Percentiles rank a stretch among this genome's conserved stretches.
Evolutionary conservation across 2,113 vertebrate species (phyloP).

Genomic region (Dromas ardeola): DNA sequence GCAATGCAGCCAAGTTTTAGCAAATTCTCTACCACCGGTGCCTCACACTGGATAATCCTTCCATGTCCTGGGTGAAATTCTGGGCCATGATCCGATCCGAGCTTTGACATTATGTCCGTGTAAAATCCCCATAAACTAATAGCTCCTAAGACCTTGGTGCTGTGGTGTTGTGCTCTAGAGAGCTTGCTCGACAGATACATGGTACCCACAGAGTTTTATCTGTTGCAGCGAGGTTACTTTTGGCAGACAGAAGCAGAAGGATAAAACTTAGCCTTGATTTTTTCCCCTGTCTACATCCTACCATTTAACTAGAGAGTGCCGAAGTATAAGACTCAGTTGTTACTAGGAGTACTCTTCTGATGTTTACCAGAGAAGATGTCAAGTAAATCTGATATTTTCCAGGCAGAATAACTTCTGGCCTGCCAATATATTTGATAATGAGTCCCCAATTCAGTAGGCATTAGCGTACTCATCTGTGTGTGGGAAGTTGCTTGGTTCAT

Average conservation of each 20-base stretch:
- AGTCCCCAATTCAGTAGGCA: not conserved
- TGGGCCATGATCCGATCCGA: fast-evolving
- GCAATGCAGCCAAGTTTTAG: not conserved
- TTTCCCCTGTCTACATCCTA: not conserved
- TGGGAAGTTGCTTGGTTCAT: not conserved
- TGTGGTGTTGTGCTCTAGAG: not conserved
- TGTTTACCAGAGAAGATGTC: not conserved
- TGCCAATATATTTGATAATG: not conserved
- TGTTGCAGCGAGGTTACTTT: not conserved
- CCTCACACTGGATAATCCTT: not conserved
- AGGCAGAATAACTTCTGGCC: not conserved
- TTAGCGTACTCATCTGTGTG: not conserved
- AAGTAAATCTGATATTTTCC: not conserved
- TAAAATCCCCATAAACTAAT: not conserved
- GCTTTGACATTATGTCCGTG: not conserved
- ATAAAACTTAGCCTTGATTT: not conserved
- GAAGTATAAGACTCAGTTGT: not conserved
- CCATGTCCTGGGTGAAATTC: not conserved
- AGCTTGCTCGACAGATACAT: not conserved
- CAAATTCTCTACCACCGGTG: not conserved
- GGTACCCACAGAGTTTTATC: not conserved
- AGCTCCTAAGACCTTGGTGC: not conserved
- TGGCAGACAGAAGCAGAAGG: not conserved
- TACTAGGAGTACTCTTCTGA: not conserved
- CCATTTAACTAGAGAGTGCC: not conserved